phyloP scores from a whole-genome alignment of 2,797 vertebrate species.

The Tamandua tetradactyla region DNA sequence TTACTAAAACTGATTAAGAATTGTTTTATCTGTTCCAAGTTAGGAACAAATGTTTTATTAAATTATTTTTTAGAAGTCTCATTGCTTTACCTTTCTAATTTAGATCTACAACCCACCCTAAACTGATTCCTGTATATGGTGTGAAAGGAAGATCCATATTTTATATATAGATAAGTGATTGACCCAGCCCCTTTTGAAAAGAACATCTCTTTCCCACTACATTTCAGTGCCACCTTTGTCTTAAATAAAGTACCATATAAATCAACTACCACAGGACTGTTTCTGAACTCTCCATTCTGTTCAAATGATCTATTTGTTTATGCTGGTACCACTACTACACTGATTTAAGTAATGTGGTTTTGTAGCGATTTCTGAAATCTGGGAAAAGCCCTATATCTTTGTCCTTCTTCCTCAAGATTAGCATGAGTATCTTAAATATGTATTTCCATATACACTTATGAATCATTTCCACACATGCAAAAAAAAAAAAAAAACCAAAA shows the following conservation, averaged over 20 bases:
- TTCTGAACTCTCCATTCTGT: background rate
- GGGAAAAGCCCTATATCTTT: background rate
- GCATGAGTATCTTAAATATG: no score
- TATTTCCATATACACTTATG: background rate
- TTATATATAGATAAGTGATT: background rate
- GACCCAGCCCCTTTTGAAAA: background rate
- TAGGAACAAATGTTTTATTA: background rate
- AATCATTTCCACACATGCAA: background rate
- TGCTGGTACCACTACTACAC: background rate
- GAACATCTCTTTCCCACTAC: background rate
- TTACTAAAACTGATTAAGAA: background rate
- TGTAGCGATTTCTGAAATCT: background rate
- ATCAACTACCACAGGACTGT: background rate
- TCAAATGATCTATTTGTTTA: background rate
- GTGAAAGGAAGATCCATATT: background rate
- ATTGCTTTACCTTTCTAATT: background rate
- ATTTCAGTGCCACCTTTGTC: background rate
- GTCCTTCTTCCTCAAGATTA: background rate
- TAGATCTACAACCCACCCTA: background rate
- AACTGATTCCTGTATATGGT: background rate
- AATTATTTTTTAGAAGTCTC: slow-evolving; percentile 1
- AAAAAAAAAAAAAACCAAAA: background rate
- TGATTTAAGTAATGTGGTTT: background rate
- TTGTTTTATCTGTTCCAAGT: background rate
- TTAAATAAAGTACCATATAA: background rate